Evolutionary conservation across 2,797 vertebrate species (phyloP).

Genomic region (Girardinus metallicus): DNA sequence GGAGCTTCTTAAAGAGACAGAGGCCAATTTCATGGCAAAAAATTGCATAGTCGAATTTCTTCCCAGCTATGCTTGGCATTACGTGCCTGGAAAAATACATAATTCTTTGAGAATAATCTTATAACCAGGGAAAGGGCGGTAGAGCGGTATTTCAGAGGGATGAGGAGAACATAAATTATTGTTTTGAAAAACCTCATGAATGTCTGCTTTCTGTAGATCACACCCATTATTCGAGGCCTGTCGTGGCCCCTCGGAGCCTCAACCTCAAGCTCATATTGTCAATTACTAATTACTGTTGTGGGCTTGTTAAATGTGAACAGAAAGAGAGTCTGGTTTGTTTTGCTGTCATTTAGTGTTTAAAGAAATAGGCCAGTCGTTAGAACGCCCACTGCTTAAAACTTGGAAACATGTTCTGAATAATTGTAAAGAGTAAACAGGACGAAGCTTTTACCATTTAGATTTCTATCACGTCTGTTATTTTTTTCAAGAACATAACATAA

Average conservation of each 20-base stretch:
- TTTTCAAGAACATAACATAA: neutral
- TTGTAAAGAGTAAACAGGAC: neutral
- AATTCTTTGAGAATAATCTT: neutral
- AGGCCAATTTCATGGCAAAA: too few relatives aligned
- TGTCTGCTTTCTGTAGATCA: neutral
- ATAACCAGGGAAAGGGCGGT: neutral
- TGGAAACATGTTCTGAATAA: neutral
- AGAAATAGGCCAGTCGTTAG: neutral
- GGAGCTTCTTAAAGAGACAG: too few relatives aligned
- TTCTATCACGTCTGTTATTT: neutral
- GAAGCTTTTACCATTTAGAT: neutral
- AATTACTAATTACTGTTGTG: conserved; percentile 1
- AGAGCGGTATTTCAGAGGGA: neutral
- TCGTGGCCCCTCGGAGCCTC: neutral
- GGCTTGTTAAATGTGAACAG: neutral
- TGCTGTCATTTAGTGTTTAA: neutral
- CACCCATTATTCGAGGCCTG: neutral
- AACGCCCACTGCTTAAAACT: neutral
- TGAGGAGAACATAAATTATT: neutral
- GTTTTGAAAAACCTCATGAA: neutral
- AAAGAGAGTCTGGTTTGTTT: neutral
- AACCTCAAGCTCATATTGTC: neutral
- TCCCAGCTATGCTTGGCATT: too few relatives aligned
- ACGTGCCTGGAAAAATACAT: too few relatives aligned
- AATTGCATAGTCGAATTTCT: too few relatives aligned